These are phyloP conservation scores for Dicyrtoma fusca DNA, from an alignment of 2,888 invertebrate species.

Conservation along the genomic window DNA sequence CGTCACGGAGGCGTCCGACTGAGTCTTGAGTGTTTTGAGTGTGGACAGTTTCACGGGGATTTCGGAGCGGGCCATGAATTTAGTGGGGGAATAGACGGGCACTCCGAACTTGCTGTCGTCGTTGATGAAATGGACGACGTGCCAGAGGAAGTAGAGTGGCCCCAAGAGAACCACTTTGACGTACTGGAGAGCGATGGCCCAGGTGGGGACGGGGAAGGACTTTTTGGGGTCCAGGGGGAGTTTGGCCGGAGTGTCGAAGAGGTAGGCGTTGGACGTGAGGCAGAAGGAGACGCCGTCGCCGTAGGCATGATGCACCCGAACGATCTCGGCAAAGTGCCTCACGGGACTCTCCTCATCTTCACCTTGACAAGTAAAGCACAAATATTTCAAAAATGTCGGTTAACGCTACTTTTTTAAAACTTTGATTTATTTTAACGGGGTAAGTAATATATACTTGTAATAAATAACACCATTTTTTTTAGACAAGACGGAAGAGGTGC, in stretches of 20 bases:
- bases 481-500: too few species aligned
- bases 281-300: slow-evolving; percentile 50
- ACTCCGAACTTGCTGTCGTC: slow-evolving; percentile 40
- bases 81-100: slow-evolving; percentile 37
- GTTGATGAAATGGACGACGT: slow-evolving; percentile 39
- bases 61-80: slow-evolving; percentile 41
- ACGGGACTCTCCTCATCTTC: not conserved
- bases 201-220: slow-evolving; percentile 41
- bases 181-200: slow-evolving; percentile 45
- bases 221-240: slow-evolving; percentile 50
- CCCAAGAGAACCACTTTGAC: slow-evolving; percentile 47
- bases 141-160: slow-evolving; percentile 44
- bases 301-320: slow-evolving; percentile 50
- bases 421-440: too few species aligned
- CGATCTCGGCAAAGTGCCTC: slow-evolving; percentile 44
- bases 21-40: slow-evolving; percentile 41
- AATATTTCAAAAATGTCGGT: too few species aligned
- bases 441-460: too few species aligned
- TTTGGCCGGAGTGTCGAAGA: slow-evolving; percentile 46
- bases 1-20: slow-evolving; percentile 45
- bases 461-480: too few species aligned
- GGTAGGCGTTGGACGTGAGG: slow-evolving; percentile 45
- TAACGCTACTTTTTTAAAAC: too few species aligned
- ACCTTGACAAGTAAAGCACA: not conserved
- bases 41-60: slow-evolving; percentile 39